Conservation (phyloP, 2,888 invertebrate genomes). For the Conops quadrifasciatus region DNA sequence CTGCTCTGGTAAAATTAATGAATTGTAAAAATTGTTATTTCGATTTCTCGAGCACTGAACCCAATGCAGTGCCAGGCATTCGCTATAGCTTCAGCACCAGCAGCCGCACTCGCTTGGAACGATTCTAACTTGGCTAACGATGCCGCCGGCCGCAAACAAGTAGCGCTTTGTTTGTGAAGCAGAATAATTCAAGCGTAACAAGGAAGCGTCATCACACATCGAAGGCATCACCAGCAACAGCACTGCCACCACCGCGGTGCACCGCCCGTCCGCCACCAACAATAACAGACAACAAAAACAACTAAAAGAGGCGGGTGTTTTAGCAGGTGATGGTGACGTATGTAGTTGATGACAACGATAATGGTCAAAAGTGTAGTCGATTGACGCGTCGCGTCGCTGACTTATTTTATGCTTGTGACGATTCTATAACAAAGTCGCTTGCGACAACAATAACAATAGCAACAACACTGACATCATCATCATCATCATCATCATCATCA, state of each 20-base stretch:
- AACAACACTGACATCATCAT: background rate
- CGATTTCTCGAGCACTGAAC: background rate
- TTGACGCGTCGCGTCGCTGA: background rate
- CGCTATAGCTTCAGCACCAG: background rate
- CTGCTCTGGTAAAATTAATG: background rate
- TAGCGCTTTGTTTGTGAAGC: conserved; percentile 9
- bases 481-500: background rate
- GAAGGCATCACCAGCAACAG: background rate
- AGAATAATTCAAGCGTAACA: conserved; percentile 15
- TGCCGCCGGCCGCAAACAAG: background rate
- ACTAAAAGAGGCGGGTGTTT: background rate
- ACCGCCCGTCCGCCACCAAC: no score
- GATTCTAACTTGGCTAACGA: background rate
- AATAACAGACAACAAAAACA: no score
- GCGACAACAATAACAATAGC: conserved; percentile 3
- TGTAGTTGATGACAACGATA: background rate
- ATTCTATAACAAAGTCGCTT: no score
- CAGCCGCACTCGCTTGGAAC: no score
- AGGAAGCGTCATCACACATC: background rate
- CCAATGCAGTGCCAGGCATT: background rate
- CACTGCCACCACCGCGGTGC: no score
- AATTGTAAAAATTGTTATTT: background rate
- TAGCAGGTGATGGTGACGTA: background rate
- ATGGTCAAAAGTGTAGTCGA: background rate
- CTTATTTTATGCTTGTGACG: background rate